Evolutionary conservation across 2,888 invertebrate genomes (phyloP).

Genomic region (Pandemis heparana): DNA sequence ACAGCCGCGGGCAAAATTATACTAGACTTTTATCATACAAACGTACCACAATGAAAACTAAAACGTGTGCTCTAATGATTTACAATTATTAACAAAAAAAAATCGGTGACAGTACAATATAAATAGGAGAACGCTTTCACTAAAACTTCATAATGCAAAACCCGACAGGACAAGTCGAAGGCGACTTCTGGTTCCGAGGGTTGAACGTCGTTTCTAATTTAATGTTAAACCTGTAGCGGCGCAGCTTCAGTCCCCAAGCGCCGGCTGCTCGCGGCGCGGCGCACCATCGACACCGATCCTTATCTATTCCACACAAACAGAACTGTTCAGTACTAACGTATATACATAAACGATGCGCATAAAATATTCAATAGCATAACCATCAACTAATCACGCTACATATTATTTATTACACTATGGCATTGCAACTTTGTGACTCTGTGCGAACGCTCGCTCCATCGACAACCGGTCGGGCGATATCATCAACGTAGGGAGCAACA

Average conservation of each 20-base stretch:
- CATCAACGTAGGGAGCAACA: no score
- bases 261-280: background rate
- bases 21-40: slow-evolving; percentile 50
- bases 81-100: slow-evolving; percentile 48
- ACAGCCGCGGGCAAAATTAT: slow-evolving; percentile 61
- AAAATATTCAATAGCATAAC: slow-evolving; percentile 72
- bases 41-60: slow-evolving; percentile 54
- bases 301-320: slow-evolving; percentile 9
- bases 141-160: slow-evolving; percentile 51
- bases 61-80: slow-evolving; percentile 48
- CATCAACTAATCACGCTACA: slow-evolving; percentile 72
- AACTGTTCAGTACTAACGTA: slow-evolving; percentile 60
- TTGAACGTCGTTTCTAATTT: background rate
- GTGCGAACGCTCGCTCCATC: slow-evolving; percentile 56
- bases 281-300: slow-evolving; percentile 5
- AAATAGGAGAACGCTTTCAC: slow-evolving; percentile 50
- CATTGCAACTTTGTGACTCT: slow-evolving; percentile 82
- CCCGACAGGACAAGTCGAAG: slow-evolving; percentile 44
- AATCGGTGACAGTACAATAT: slow-evolving; percentile 53
- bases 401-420: slow-evolving; percentile 70
- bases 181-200: slow-evolving; percentile 6
- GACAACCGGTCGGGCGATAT: no score
- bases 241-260: slow-evolving; percentile 6
- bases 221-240: slow-evolving; percentile 13
- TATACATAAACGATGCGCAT: slow-evolving; percentile 77